Evolutionary conservation across 2,113 vertebrate species (phyloP), one percentile per base, ranked within the genome.

Genomic region (Etheostoma spectabile): DNA sequence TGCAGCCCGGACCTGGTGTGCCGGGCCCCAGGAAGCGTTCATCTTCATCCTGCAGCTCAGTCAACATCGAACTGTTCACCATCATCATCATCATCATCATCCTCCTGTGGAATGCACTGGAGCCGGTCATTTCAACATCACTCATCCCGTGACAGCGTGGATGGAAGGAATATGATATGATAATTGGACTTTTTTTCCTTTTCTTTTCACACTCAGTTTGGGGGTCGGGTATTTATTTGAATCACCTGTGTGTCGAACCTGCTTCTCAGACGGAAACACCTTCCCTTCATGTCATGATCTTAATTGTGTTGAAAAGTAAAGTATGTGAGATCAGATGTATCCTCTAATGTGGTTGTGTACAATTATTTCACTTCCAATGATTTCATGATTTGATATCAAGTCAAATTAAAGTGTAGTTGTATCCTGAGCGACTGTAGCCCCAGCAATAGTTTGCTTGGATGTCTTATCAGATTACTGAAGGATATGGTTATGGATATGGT

Each of bases 301-400:
- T 63, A 6, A 80, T 73, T 89, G 68, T 87, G 77, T 46, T 59
- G 8, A 65, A 57, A 56, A 75, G 48, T 86, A 88, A 93, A 90
- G 27, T 79, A 68, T 89, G 35, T 89, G 18, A 6, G 2, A 42
- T 42, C 38, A 42, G 38, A 75, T 79, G 30, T 75, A 66, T 65
- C 59, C 27, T 46, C 10, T 51, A 4, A 73, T 56, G 49, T 60
- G 52, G 35, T 53, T 75, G 15, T 77, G 57, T 83, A 11, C 12
- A n/a, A 56, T 86, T 81, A 77, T 80, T 83, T 74, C 15, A 45
- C 46, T 59, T 78, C 7, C 3, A 53, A 1, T 72, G 11, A n/a
- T 21, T 51, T 15, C 16, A 27, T 13, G n/a, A 35, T 53, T 38
- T 8, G 42, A 38, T 18, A 45, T 64, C 1, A 19, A 38, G 11